These are phyloP conservation scores for Diceros bicornis DNA, from an alignment of 2,797 vertebrate genomes.

Conservation along the genomic window DNA sequence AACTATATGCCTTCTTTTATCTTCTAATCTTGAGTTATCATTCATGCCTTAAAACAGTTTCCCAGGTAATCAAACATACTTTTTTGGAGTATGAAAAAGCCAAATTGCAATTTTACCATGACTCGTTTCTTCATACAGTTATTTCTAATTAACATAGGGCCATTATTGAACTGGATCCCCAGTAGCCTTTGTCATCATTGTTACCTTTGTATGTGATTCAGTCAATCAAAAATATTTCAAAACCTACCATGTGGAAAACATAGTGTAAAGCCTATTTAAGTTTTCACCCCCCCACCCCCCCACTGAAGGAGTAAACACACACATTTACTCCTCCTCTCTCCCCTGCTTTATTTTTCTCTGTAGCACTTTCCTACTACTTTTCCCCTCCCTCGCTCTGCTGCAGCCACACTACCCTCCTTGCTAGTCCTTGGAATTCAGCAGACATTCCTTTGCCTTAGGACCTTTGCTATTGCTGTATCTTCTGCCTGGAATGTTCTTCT, in stretches of 20 bases:
- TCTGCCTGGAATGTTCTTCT: not conserved
- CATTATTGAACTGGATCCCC: not conserved
- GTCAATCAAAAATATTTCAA: constrained; percentile 47
- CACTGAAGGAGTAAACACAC: too few species aligned
- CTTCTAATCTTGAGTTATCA: not conserved
- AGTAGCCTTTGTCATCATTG: not conserved
- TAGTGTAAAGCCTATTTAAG: not conserved
- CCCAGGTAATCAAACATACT: not conserved
- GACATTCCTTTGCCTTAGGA: not conserved
- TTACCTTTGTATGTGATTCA: constrained; percentile 34
- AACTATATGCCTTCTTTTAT: not conserved
- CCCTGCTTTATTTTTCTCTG: not conserved
- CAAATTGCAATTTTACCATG: constrained; percentile 17
- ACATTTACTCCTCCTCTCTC: not conserved
- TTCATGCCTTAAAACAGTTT: not conserved
- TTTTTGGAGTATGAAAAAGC: constrained; percentile 56
- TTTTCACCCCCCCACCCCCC: not conserved
- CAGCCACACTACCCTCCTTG: not conserved
- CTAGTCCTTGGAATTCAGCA: not conserved
- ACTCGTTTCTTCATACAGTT: constrained; percentile 42
- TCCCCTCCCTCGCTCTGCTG: not conserved
- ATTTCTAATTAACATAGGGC: constrained; percentile 46
- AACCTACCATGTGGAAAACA: not conserved
- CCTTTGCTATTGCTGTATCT: not conserved
- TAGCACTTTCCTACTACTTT: not conserved